Percentiles rank a stretch among this genome's conserved stretches.
Conservation (phyloP, 2,113 vertebrate species). For the Grallaria varia region DNA sequence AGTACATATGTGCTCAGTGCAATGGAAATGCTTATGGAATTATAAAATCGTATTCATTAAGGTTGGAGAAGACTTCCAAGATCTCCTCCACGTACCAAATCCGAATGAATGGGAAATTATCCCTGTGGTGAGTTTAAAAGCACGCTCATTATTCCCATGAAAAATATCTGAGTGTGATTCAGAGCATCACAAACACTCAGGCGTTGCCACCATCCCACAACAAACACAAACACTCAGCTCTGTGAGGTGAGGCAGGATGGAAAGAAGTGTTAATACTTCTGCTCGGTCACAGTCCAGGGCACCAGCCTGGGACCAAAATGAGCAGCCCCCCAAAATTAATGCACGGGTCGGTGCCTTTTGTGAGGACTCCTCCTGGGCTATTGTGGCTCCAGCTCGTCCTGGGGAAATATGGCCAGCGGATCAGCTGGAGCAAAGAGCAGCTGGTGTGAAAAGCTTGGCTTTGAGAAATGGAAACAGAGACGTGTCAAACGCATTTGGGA, state of each 20-base stretch:
- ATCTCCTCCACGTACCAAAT: neutral
- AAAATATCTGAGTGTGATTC: neutral
- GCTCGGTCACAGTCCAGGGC: neutral
- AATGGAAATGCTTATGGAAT: neutral
- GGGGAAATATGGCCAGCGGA: neutral
- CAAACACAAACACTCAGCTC: neutral
- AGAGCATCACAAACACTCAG: neutral
- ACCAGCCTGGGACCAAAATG: neutral
- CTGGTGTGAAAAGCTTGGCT: neutral
- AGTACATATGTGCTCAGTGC: rapidly evolving
- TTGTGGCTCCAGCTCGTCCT: neutral
- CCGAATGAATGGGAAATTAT: neutral
- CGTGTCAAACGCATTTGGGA: neutral
- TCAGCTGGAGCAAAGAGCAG: neutral
- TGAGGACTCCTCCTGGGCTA: neutral
- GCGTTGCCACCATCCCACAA: neutral
- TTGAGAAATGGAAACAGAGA: neutral
- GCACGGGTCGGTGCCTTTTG: neutral
- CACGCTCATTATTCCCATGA: neutral
- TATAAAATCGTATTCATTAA: neutral
- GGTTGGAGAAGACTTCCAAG: neutral
- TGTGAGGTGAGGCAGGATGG: neutral
- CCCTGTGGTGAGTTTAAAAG: neutral
- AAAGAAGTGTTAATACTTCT: neutral
- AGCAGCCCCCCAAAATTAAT: neutral